A percentile compares a stretch with the other conserved stretches of the same genome.
phyloP scores from a whole-genome alignment of 2,888 invertebrate species.

The Halictus ligatus region DNA sequence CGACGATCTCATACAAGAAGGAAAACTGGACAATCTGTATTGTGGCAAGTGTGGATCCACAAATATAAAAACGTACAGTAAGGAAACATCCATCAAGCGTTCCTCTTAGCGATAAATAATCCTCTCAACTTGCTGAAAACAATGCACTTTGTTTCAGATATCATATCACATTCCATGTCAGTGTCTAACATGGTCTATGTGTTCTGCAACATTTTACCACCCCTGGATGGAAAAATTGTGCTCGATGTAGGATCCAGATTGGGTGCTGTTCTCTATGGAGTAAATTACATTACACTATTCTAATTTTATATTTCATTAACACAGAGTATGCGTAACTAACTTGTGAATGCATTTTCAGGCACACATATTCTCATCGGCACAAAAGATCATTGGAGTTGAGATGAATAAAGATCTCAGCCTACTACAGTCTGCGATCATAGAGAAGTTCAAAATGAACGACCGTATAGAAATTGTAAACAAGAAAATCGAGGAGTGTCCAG shows the following conservation, averaged over 20 bases:
- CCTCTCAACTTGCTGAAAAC: background rate
- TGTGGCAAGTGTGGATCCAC: slow-evolving; percentile 86
- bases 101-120: background rate
- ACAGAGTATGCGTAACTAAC: background rate
- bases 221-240: slow-evolving; percentile 86
- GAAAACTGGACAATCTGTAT: slow-evolving; percentile 85
- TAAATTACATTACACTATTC: slow-evolving; percentile 80
- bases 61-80: slow-evolving; percentile 85
- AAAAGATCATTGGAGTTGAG: slow-evolving; percentile 88
- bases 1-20: slow-evolving; percentile 86
- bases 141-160: slow-evolving; percentile 82
- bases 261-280: slow-evolving; percentile 89
- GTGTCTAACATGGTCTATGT: slow-evolving; percentile 87
- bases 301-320: background rate
- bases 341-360: slow-evolving; percentile 84
- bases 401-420: slow-evolving; percentile 88
- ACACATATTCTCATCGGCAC: slow-evolving; percentile 86
- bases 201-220: slow-evolving; percentile 88
- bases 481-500: slow-evolving; percentile 86
- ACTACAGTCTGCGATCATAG: slow-evolving; percentile 87
- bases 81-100: slow-evolving; percentile 52
- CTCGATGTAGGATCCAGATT: slow-evolving; percentile 90
- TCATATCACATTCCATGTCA: slow-evolving; percentile 89
- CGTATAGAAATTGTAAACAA: slow-evolving; percentile 86
- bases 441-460: slow-evolving; percentile 85